Base-by-base conservation (phyloP, 2,113 vertebrate genomes). In the Poeciliopsis retropinna region DNA sequence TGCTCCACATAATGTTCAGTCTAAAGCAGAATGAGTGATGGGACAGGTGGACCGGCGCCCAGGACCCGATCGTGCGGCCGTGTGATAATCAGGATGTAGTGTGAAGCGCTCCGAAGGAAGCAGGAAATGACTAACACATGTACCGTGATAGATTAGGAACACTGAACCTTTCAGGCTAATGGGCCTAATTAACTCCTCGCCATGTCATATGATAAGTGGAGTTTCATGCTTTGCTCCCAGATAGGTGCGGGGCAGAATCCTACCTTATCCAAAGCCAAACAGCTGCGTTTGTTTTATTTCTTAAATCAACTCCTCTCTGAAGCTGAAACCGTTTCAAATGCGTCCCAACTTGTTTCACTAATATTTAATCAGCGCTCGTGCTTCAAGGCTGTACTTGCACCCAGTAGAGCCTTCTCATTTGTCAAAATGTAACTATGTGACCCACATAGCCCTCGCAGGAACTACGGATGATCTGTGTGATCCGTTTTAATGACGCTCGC, bases 1-100 rank as follows among this genome's bases (percentile, higher is more conserved):
- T 64, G 80, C 79, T 69, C 79, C 68, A 78, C 68, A 85, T 72
- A 74, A 86, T 72, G 37, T 17, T 39, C 73, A 61, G 79, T 72
- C 64, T 62, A 81, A 85, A 63, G 68, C 72, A 14, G 73, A 73
- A 67, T 17, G 66, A 81, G 83, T 51, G 70, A 60, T 1, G 32
- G 76, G 81, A 72, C 17, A 14, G 64, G 41, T 5, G 60, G 64
- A 6, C 60, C 76, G 34, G 41, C 0, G 17, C 64, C 19, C 73
- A 72, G 60, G 68, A 54, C 31, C 32, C 12, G 34, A 72, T 60
- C 72, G 68, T 60, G 75, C 64, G 25, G 13, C 30, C 10, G 13
- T 15, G 37, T 64, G 67, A 32, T 60, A 29, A 81, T 64, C 15
- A 74, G 37, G 10, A 37, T 1, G 64, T 44, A 15, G 73, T 69